Evolutionary conservation across 2,888 invertebrate species (phyloP), one percentile per base, ranked within the genome.

Genomic region (Lasioglossum lativentre): DNA sequence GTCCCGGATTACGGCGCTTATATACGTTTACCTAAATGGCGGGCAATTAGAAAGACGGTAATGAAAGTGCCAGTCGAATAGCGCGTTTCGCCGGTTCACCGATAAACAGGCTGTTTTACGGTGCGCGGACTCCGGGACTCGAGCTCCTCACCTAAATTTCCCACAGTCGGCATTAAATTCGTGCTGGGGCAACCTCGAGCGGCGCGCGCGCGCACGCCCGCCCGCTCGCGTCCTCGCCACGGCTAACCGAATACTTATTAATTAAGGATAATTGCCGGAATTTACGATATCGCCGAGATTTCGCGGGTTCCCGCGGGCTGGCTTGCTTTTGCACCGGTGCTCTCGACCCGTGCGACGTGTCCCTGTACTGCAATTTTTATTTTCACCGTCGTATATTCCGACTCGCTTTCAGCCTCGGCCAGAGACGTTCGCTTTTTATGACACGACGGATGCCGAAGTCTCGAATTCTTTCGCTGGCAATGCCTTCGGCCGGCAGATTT

Each of bases 1-100:
- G 84, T 83, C 84, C 84, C 74, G 89, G 86, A 90, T 90, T 88
- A 86, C 90, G 82, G 86, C 82, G 86, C 88, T 87, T 90, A 85
- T 87, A 87, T 85, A 88, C 89, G 91, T 92, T 93, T 91, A 91
- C 91, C 91, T 91, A 91, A 92, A 93, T 90, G 92, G 91, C 92
- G 91, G 93, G 93, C 93, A 94, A 94, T 94, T 94, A 94, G 94
- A 94, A 94, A 92, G 92, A 94, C 91, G 90, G 93, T 92, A 94
- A 94, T 94, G 93, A 94, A 94, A 94, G 93, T 94, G 93, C 91
- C 94, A 94, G 93, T 93, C 89, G 93, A 91, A 93, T 92, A 91
- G 91, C 90, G 92, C 89, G 89, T 91, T 93, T 91, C 91, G 90
- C 90, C 83, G 92, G 88, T 87, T 90, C 89, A 86, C 91, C 92